Evolutionary conservation across 2,888 invertebrate species (phyloP), one percentile per base, ranked within the genome.

Genomic region (Drosophila lutescens): DNA sequence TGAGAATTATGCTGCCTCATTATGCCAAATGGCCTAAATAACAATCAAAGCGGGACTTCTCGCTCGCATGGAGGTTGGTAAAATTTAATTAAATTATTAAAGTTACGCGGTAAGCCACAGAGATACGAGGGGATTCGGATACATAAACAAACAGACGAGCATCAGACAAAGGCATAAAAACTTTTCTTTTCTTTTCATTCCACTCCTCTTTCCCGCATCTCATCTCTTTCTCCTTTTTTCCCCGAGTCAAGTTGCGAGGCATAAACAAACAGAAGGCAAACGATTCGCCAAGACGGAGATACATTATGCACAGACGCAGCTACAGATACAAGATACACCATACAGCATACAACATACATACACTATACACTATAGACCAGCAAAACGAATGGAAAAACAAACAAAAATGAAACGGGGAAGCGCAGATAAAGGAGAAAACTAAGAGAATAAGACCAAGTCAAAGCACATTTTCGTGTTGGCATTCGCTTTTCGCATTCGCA

Each of bases 81-180:
- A 79, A 75, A 78, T 78, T 84, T 82, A 84, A 82, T 84, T 81
- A 80, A 80, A 82, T 81, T 84, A 84, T 82, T 82, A 84, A 81
- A 84, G 84, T 77, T 66, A 55, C 60, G 77, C 70, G 86, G 76
- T 75, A 80, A 88, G 69, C 84, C 88, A 80, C 79, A 86, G 54
- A 46, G 55, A 55, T 54, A 26, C 40, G 30, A 26, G 34, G 20
- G 36, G 32, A 40, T 23, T 49, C 46, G 36, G 32, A 40, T 23
- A 54, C 46, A 72, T 59, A 70, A 58, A 72, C 57, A 74, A 40
- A 62, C 62, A 68, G 61, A 61, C 59, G 40, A 54, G 38, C 40
- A 17, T 38, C 57, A 70, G 60, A 71, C 67, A 76, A 77, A 71
- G 70, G 77, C 77, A 87, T 75, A 77, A 82, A 86, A 86, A 71